A percentile compares a stretch with the other conserved stretches of the same genome.
Conservation (phyloP, 2,797 vertebrate genomes). For the Netta rufina region DNA sequence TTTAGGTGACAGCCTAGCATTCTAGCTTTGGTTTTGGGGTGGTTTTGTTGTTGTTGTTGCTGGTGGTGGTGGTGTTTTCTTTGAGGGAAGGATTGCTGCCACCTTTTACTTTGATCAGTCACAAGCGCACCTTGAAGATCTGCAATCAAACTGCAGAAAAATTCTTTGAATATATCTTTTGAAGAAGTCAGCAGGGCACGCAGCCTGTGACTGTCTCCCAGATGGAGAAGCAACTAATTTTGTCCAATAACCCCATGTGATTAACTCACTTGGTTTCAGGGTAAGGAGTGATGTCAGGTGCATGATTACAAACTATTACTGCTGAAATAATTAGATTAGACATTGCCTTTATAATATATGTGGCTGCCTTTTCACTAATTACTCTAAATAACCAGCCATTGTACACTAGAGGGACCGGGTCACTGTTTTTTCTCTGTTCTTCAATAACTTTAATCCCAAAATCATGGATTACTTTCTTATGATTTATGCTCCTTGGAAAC, state of each 20-base stretch:
- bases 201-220: background rate
- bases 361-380: background rate
- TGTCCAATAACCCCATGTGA: constrained; percentile 34
- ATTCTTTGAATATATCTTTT: background rate
- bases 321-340: constrained; percentile 55
- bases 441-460: constrained; percentile 14
- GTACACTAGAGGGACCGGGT: background rate
- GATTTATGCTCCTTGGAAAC: background rate
- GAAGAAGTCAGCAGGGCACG: constrained; percentile 1
- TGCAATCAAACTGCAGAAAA: background rate
- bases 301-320: constrained; percentile 14
- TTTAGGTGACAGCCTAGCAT: background rate
- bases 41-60: background rate
- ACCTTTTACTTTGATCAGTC: background rate
- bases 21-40: background rate
- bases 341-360: constrained; percentile 25
- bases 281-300: constrained; percentile 35
- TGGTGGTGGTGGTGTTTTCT: background rate
- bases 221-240: constrained; percentile 47
- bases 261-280: constrained; percentile 33
- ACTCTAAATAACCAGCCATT: background rate
- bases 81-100: background rate
- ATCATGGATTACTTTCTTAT: background rate
- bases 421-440: background rate
- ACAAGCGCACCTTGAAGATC: background rate